phyloP scores from a whole-genome alignment of 1,140 invertebrate species.

The Leguminivora glycinivorella region DNA sequence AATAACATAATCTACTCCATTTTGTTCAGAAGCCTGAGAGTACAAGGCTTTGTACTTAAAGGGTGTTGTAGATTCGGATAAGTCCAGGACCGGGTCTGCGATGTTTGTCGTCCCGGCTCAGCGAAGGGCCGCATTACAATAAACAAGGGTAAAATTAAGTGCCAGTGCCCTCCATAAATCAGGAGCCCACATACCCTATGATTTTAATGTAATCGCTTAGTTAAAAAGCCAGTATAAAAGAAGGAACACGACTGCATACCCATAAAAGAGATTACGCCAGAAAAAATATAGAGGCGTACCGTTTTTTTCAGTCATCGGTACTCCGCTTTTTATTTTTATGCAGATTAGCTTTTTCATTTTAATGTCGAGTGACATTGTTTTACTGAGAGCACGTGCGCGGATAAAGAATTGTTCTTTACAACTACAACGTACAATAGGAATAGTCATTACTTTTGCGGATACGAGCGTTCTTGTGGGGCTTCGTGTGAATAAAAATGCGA shows the following conservation, averaged over 20 bases:
- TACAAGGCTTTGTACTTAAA: neutral
- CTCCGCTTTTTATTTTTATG: constrained; percentile 36
- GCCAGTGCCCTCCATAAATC: constrained; percentile 42
- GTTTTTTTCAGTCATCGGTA: constrained; percentile 21
- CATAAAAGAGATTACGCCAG: constrained; percentile 36
- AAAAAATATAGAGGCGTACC: constrained; percentile 21
- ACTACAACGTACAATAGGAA: neutral
- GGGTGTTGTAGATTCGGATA: constrained; percentile 9
- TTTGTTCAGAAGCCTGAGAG: neutral
- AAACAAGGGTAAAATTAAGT: constrained; percentile 45
- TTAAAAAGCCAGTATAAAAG: constrained; percentile 35
- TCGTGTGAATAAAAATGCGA: neutral
- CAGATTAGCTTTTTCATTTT: constrained; percentile 30
- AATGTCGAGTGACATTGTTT: constrained; percentile 27
- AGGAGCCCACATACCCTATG: constrained; percentile 41
- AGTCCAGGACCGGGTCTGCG: neutral
- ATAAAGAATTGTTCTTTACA: constrained; percentile 18
- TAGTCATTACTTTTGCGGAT: constrained; percentile 8
- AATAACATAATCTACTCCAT: neutral
- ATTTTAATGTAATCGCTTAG: constrained; percentile 45
- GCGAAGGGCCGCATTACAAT: constrained; percentile 32
- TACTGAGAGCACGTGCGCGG: constrained; percentile 22
- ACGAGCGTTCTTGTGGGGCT: neutral
- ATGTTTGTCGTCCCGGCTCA: constrained; percentile 17
- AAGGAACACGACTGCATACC: constrained; percentile 30